Base-by-base conservation (phyloP, 2,888 invertebrate species). In the Mylabris sibirica region DNA sequence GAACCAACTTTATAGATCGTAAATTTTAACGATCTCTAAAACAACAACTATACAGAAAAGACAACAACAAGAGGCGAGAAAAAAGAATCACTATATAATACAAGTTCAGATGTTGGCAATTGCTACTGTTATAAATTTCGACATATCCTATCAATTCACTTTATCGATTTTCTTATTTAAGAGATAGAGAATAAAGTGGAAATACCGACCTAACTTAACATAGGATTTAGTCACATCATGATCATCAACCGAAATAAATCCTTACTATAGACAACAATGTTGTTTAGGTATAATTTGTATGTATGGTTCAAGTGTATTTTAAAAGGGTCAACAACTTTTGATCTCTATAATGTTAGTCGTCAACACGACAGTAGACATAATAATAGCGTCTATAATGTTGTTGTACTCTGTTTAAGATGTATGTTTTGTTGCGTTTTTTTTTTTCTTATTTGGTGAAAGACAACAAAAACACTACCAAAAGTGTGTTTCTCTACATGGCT, bases 171-270 rank as follows among this genome's bases (percentile, higher is more conserved):
- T 30, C 30, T 30, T 30, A 30, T 30, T 30, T 30, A 24, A 65
- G 22, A 68, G 44, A 26, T 35, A 63, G 3, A 65, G 67, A 67
- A 63, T 63, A 64, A 67, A 71, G 66, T 20, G 26, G 66, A 65
- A 65, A 53, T 65, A 26, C 67, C 66, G 70, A 72, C 72, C 72
- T 72, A 63, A 57, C 64, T 24, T 66, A 72, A 72, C 66, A 26
- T 35, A 41, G 24, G 17, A 44, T 24, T 30, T 30, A 30, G 30
- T 30, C 30, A 30, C 30, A 69, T 72, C 72, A 73, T 72, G 69
- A 71, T 63, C 57, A 64, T 59, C 64, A 64, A 71, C 63, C 64
- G 35, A 22, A 53, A 63, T 34, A 34, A 34, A 17, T 30, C 41
- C 63, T 44, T 17, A n/a, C n/a, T 44, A 6, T 8, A n/a, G n/a